Evolutionary conservation across 2,888 invertebrate species (phyloP), one percentile per base, ranked within the genome.

Genomic region (Andrena trimmerana): DNA sequence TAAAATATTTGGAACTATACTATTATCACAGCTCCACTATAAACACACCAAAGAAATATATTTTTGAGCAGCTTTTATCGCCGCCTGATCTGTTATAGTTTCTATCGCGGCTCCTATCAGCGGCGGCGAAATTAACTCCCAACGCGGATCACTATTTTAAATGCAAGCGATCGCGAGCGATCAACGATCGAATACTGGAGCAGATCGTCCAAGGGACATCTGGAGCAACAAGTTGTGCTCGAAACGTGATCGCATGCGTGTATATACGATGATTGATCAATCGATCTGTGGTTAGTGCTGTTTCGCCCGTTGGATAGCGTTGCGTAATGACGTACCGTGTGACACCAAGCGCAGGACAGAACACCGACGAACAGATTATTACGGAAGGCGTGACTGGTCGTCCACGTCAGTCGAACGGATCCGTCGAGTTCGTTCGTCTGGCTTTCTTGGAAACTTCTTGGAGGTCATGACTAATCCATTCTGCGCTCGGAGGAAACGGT

Each of bases 381-480:
- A 27, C 52, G 48, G 31, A 42, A 60, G 20, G 33, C 20, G 52
- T 62, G 75, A 66, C 75, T 73, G 66, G 75, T 33, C 31, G 74
- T 29, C 16, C 75, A 27, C 78, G 75, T 82, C 72, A 77, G 42
- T 69, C 67, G 62, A 31, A 76, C 36, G 72, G 80, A 57, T 67
- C 57, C 60, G 74, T 74, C 74, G 81, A 77, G 83, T 88, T 86
- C 79, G 86, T 88, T 81, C 79, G 66, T 79, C 84, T 63, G 65
- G 62, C 78, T 82, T 89, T 89, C 88, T 81, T 71, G 31, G 86
- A 89, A 84, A 76, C 76, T 84, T 86, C 88, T 73, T 8, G 70
- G 85, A 82, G 85, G 70, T 84, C 85, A 83, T 89, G 84, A 87
- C 84, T 88, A 88, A 87, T 86, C 77, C 82, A 80, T 62, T 76